Conservation (phyloP, 2,113 vertebrate species). For the Nanorana parkeri region DNA sequence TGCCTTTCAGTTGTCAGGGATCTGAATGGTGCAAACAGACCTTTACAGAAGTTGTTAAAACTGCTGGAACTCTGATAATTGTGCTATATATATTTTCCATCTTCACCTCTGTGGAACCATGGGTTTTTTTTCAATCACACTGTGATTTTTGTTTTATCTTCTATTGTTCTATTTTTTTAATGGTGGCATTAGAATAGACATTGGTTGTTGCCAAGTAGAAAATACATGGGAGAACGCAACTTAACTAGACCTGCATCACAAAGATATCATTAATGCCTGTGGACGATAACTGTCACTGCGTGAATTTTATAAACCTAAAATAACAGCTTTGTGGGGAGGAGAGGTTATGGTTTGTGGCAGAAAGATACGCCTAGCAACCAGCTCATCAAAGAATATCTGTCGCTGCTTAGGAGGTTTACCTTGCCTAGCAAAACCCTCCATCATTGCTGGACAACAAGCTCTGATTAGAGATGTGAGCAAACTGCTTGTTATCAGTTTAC, state of each 20-base stretch:
- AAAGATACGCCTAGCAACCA: constrained; percentile 25
- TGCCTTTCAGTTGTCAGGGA: neutral
- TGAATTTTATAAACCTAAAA: constrained; percentile 51
- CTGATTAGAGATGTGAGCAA: neutral
- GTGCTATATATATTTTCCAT: constrained; percentile 13
- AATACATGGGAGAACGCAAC: neutral
- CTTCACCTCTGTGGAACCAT: constrained; percentile 3
- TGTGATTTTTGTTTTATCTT: constrained; percentile 2
- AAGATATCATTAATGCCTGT: constrained; percentile 51
- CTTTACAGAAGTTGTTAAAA: constrained; percentile 5
- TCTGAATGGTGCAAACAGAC: neutral
- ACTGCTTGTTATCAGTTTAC: neutral
- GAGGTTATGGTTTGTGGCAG: constrained; percentile 53
- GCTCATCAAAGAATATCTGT: constrained; percentile 15
- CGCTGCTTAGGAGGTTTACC: neutral
- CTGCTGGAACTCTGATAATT: constrained; percentile 22
- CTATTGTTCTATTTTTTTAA: constrained; percentile 30
- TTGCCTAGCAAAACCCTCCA: neutral
- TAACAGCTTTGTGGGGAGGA: constrained; percentile 51
- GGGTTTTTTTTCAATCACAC: neutral
- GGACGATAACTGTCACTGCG: constrained; percentile 39
- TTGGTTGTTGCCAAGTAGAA: neutral
- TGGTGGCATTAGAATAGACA: neutral
- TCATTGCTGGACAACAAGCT: constrained; percentile 7
- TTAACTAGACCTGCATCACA: neutral